Percentiles rank a stretch among this genome's conserved stretches.
Conservation (phyloP, 2,113 vertebrate species). For the Tricholaema leucomelas region DNA sequence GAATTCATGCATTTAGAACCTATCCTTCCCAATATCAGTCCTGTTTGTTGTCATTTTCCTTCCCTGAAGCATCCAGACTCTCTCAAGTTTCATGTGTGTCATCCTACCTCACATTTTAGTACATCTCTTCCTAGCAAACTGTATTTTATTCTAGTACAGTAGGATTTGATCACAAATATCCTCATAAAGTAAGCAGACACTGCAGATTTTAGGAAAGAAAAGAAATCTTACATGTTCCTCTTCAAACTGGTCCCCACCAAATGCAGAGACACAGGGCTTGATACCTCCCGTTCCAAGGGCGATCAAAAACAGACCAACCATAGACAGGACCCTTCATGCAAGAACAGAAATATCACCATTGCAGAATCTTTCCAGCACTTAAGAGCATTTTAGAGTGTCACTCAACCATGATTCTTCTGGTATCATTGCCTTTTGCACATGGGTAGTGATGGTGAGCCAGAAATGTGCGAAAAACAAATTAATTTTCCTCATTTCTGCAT, state of each 20-base stretch:
- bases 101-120: background rate
- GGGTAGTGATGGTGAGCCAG: background rate
- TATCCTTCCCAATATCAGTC: background rate
- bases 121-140: background rate
- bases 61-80: background rate
- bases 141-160: background rate
- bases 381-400: background rate
- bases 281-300: conserved; percentile 96
- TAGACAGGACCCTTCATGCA: conserved; percentile 82
- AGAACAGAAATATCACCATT: conserved; percentile 57
- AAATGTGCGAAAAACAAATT: background rate
- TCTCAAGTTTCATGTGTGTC: background rate
- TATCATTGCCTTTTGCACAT: background rate
- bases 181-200: background rate
- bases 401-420: background rate
- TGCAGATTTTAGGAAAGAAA: conserved; percentile 49
- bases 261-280: conserved; percentile 96
- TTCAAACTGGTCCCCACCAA: conserved; percentile 97
- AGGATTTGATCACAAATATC: background rate
- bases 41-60: background rate
- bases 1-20: background rate
- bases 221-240: conserved; percentile 86
- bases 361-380: conserved; percentile 17
- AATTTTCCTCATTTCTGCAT: background rate
- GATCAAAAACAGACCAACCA: conserved; percentile 90